Evolutionary conservation across 2,797 vertebrate genomes (phyloP), one percentile per base, ranked within the genome.

Genomic region (Silurus lanzhouensis): DNA sequence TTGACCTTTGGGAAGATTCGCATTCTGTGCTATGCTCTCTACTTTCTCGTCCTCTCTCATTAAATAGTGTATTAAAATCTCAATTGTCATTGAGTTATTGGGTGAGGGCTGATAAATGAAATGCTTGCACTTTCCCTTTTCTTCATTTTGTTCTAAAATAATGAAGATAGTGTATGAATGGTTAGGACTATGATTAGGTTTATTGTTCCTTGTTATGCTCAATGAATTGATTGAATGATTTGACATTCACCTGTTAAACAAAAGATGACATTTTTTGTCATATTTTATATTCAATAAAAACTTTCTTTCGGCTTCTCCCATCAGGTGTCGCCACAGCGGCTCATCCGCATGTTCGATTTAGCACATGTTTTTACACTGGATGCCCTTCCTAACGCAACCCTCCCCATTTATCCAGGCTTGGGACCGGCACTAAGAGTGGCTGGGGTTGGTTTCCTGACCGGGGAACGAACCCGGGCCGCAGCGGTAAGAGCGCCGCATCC

Each of bases 1-100:
- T 76, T 31, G 74, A 76, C 74, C 74, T 58, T 52, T 58, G 74
- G 27, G 25, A 19, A 58, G 74, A 17, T 76, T 27, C 7, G 13
- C 72, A 57, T 75, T 58, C 19, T 57, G 3, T 57, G 0, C 6
- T 76, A 46, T 7, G n/a, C 25, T 27, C 15, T 31, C 52, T 76
- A 74, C 14, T 25, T 13, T 52, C 13, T 60, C 58, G 2, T 75
- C 25, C 74, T 58, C 15, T 76, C 55, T 58, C 25, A 27, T n/a
- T 20, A 58, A 10, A 17, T 31, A 76, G 14, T 58, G 74, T 55
- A 58, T 76, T 76, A 76, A 58, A 31, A 76, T 19, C 55, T 76
- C 74, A 75, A 9, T 76, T 58, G 74, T 31, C 17, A 76, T 10
- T 75, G 48, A 76, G 52, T 76, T 76, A 58, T 58, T 58, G 19